Percentiles rank a stretch among this genome's conserved stretches.
phyloP scores from a whole-genome alignment of 2,888 invertebrate genomes.

The Suillia variegata region DNA sequence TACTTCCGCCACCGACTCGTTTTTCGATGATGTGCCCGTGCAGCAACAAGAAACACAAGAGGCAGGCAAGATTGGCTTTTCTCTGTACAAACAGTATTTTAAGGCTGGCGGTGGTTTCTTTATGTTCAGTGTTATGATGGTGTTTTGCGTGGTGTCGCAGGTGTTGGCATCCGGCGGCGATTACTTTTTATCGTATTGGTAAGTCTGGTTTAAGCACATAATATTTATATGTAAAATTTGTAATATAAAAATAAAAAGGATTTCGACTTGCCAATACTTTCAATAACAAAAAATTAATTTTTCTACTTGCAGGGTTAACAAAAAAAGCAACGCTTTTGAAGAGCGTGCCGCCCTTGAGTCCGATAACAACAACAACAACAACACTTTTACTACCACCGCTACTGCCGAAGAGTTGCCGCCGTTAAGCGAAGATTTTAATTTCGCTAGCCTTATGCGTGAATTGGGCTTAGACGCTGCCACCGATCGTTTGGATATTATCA shows the following conservation, averaged over 20 bases:
- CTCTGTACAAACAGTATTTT: slow-evolving; percentile 73
- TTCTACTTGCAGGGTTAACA: neutral
- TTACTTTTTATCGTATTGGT: slow-evolving; percentile 79
- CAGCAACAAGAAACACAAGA: slow-evolving; percentile 66
- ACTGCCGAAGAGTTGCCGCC: too few relatives aligned
- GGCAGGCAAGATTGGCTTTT: slow-evolving; percentile 68
- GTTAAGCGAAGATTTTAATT: too few relatives aligned
- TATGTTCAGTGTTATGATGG: slow-evolving; percentile 66
- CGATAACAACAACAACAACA: too few relatives aligned
- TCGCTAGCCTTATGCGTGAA: too few relatives aligned
- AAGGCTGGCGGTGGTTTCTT: slow-evolving; percentile 72
- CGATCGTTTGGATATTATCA: slow-evolving; percentile 60
- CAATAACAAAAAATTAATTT: neutral
- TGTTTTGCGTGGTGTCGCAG: slow-evolving; percentile 72
- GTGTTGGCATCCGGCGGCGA: slow-evolving; percentile 75
- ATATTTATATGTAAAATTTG: too few relatives aligned
- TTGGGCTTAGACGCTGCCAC: slow-evolving; percentile 39
- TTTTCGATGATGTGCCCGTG: slow-evolving; percentile 61
- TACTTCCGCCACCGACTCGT: slow-evolving; percentile 62
- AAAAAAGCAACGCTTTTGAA: slow-evolving; percentile 26
- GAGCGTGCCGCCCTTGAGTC: too few relatives aligned
- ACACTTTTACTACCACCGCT: too few relatives aligned
- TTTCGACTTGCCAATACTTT: neutral
- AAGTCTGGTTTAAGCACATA: slow-evolving; percentile 21
- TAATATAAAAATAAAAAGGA: neutral